Evolutionary conservation across 1,140 invertebrate genomes (phyloP).

Genomic region (Conus ventricosus): DNA sequence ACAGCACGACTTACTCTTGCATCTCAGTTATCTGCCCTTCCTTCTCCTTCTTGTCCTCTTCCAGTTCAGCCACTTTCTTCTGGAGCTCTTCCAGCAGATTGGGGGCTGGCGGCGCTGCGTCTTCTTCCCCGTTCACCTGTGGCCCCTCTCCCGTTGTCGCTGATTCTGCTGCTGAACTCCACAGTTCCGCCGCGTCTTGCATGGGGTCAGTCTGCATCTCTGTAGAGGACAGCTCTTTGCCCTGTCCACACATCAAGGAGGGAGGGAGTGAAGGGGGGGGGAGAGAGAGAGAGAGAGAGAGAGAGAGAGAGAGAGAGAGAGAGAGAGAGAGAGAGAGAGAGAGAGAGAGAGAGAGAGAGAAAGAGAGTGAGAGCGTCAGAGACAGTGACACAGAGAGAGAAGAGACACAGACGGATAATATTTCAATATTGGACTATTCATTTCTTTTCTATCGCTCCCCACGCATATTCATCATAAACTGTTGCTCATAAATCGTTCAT

Average conservation of each 20-base stretch:
- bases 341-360: too few relatives aligned
- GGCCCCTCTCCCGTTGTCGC: not conserved
- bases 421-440: too few relatives aligned
- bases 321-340: too few relatives aligned
- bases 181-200: not conserved
- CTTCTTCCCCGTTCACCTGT: constrained; percentile 1
- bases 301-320: not conserved
- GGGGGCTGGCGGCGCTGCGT: not conserved
- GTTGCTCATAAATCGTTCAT: too few relatives aligned
- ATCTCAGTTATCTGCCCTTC: constrained; percentile 96
- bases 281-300: constrained; percentile 2
- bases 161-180: not conserved
- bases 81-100: constrained; percentile 85
- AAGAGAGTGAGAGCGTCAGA: too few relatives aligned
- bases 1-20: constrained; percentile 86
- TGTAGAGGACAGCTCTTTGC: not conserved
- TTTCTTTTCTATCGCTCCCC: too few relatives aligned
- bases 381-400: too few relatives aligned
- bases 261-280: not conserved
- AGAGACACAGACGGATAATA: too few relatives aligned
- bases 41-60: constrained; percentile 96
- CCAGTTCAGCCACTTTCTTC: constrained; percentile 84
- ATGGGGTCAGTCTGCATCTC: constrained; percentile 5
- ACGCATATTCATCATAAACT: too few relatives aligned
- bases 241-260: not conserved